Percentiles rank a stretch among this genome's conserved stretches.
Conservation (phyloP, 2,797 vertebrate species). For the Gallirallus australis region DNA sequence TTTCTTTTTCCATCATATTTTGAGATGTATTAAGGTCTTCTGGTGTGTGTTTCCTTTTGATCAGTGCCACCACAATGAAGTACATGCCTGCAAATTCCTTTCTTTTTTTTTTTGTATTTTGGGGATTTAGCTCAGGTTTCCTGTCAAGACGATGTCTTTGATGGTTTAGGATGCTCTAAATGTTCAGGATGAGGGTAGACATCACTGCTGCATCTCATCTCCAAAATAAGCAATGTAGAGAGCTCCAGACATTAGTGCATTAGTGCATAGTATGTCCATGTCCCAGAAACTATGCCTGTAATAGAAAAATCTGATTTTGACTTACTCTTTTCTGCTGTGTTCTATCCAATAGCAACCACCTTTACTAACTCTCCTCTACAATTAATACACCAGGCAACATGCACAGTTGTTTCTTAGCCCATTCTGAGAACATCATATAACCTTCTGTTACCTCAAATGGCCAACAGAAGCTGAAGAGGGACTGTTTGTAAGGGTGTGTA, state of each 20-base stretch:
- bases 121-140: not conserved
- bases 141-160: not conserved
- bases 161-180: not conserved
- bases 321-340: not conserved
- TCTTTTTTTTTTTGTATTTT: not conserved
- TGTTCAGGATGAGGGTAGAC: not conserved
- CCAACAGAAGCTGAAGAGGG: too few species aligned
- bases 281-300: not conserved
- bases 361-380: not conserved
- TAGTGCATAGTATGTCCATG: not conserved
- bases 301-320: not conserved
- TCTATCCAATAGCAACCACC: rapidly evolving
- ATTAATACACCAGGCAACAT: not conserved
- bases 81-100: not conserved
- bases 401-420: not conserved
- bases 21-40: not conserved
- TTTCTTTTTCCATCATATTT: not conserved
- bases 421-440: not conserved
- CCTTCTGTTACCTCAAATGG: too few species aligned
- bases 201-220: not conserved
- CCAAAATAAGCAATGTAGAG: not conserved
- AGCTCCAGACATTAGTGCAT: not conserved
- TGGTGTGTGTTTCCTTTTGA: not conserved
- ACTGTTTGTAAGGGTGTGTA: too few species aligned
- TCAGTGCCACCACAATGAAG: not conserved